Percentiles rank a stretch among this genome's conserved stretches.
These are phyloP conservation scores for Euura saliciscinereae DNA, from an alignment of 1,140 invertebrate species.

Conservation along the genomic window DNA sequence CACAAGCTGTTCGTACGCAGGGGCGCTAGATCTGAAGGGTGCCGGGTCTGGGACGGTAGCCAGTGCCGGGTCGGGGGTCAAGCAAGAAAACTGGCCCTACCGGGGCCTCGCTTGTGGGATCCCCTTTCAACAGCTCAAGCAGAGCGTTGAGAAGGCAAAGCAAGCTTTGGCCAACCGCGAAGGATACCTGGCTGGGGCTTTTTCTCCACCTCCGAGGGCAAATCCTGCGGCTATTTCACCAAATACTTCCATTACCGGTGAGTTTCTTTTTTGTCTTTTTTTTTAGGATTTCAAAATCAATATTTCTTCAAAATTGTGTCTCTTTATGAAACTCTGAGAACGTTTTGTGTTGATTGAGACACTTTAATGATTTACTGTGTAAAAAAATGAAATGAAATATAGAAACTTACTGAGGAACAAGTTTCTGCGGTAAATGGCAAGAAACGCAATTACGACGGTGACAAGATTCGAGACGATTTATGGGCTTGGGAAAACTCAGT, in stretches of 20 bases:
- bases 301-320: neutral
- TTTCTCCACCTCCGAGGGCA: constrained; percentile 54
- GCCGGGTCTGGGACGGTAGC: constrained; percentile 55
- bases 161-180: constrained; percentile 71
- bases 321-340: no score
- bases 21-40: constrained; percentile 82
- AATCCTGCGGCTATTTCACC: constrained; percentile 55
- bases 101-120: constrained; percentile 56
- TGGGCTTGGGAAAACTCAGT: no score
- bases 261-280: neutral
- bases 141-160: constrained; percentile 88
- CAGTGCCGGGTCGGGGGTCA: constrained; percentile 49
- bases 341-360: no score
- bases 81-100: constrained; percentile 63
- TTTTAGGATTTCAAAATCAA: neutral
- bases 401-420: no score
- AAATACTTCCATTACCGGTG: constrained; percentile 52
- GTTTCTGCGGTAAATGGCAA: no score
- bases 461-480: no score
- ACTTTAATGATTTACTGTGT: no score
- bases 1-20: constrained; percentile 83
- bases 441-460: no score
- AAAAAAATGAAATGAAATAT: no score
- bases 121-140: constrained; percentile 86
- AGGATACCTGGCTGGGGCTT: constrained; percentile 57